Evolutionary conservation across 2,888 invertebrate species (phyloP).

Genomic region (Mayetiola destructor): DNA sequence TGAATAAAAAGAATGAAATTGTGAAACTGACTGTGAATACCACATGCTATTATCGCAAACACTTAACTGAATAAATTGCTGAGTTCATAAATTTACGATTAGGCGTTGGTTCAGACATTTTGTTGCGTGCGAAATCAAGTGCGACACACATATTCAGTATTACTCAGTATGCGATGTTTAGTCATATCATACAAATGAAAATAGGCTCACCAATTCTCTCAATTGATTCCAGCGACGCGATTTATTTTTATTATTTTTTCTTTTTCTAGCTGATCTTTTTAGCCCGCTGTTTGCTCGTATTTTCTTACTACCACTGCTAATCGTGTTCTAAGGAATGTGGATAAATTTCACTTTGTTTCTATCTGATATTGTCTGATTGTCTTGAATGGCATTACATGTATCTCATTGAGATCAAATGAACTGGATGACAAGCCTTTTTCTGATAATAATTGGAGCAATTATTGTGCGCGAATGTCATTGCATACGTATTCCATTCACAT

Average conservation of each 20-base stretch:
- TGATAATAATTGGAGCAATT: neutral
- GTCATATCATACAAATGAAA: neutral
- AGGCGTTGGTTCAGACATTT: conserved; percentile 1
- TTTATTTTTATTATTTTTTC: neutral
- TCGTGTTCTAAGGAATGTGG: no score
- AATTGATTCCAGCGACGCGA: neutral
- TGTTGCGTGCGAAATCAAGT: conserved; percentile 3
- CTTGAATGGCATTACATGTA: neutral
- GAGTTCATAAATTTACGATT: conserved; percentile 3
- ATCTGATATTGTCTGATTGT: neutral
- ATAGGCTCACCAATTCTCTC: neutral
- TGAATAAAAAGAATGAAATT: neutral
- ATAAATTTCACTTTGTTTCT: conserved; percentile 5
- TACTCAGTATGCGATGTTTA: no score
- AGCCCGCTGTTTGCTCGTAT: neutral
- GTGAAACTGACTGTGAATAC: neutral
- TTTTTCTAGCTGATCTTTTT: neutral
- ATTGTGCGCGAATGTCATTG: neutral
- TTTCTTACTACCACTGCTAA: no score
- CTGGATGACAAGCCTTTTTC: neutral
- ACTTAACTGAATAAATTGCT: conserved; percentile 5
- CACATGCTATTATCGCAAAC: neutral
- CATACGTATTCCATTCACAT: neutral
- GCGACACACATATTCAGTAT: neutral
- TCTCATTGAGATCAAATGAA: neutral